These are phyloP conservation scores for Harpagus bidentatus DNA, from an alignment of 2,113 vertebrate genomes.

Conservation along the genomic window DNA sequence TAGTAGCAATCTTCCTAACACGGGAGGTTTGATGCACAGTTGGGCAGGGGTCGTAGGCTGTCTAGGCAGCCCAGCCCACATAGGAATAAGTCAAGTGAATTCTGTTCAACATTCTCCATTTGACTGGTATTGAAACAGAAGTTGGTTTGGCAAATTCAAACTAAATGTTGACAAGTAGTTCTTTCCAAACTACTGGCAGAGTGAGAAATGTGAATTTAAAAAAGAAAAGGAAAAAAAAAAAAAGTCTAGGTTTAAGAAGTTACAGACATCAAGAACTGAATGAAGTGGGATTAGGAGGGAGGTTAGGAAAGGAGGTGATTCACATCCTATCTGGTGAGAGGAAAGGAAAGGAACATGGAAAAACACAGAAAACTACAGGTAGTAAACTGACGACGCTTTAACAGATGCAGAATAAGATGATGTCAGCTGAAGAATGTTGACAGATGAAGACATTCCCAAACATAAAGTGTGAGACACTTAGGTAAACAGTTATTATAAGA, in stretches of 20 bases:
- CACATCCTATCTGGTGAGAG: rapidly evolving
- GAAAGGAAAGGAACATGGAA: neutral
- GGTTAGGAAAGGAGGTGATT: neutral
- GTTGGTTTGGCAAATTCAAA: neutral
- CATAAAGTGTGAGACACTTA: neutral
- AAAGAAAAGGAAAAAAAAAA: neutral
- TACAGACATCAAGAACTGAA: neutral
- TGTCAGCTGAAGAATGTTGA: neutral
- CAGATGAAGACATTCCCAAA: neutral
- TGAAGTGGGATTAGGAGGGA: neutral
- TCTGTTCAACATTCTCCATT: neutral
- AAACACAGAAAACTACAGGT: neutral
- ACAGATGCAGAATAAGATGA: neutral
- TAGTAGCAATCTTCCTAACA: neutral
- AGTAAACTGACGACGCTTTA: neutral
- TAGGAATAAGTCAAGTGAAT: neutral
- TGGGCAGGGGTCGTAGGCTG: neutral
- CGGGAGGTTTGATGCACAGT: neutral
- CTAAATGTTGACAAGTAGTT: neutral
- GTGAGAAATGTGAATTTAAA: neutral
- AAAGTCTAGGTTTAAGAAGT: neutral
- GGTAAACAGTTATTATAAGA: neutral
- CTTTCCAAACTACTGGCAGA: neutral
- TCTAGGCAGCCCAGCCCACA: neutral
- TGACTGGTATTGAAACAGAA: neutral